Base-by-base conservation (phyloP, 1,140 invertebrate species). In the Amyelois transitella region DNA sequence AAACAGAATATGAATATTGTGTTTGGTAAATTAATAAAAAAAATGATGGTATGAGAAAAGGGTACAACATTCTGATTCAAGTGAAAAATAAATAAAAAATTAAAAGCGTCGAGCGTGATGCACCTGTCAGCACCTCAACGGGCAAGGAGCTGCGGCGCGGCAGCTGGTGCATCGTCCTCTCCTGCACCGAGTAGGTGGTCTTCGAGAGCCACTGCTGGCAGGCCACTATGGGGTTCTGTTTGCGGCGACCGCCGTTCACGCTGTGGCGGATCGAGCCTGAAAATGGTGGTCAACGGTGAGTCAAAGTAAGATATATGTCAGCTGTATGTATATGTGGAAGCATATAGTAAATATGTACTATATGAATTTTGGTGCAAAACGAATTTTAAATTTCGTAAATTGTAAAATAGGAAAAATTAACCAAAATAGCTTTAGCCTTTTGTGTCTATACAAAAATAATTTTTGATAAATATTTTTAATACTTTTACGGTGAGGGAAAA, bases 101-200 rank as follows among this genome's bases (percentile, higher is more conserved):
- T 62, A 59, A 69, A 70, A 73, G 80, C 66, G 75, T 73, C 69
- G 62, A 60, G 48, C 57, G 45, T 52, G 17, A 44, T 43, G 70
- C 74, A 80, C 77, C 75, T 79, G 78, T 75, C 62, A 85, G 77
- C 73, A 86, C 82, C 82, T 86, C 82, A 72, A 75, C 75, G 55
- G 82, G 80, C n/a, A 83, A 70, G 5, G 80, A 83, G 58, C 80
- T 75, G 1, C 80, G 57, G 24, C 82, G 77, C 3, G 69, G 72
- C n/a, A 70, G 18, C 4, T 68, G 62, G 5, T 64, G 64, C 45
- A 63, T 38, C 0, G 58, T 47, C 24, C 58, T 24, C 49, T 80
- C 76, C 24, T 75, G 77, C 3, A 61, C 58, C 17, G 50, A 60
- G 62, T 62, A 57, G 0, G 66, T 54, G 2, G 74, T 45, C 21